Conservation (phyloP, 2,113 vertebrate genomes). For the Alces alces region DNA sequence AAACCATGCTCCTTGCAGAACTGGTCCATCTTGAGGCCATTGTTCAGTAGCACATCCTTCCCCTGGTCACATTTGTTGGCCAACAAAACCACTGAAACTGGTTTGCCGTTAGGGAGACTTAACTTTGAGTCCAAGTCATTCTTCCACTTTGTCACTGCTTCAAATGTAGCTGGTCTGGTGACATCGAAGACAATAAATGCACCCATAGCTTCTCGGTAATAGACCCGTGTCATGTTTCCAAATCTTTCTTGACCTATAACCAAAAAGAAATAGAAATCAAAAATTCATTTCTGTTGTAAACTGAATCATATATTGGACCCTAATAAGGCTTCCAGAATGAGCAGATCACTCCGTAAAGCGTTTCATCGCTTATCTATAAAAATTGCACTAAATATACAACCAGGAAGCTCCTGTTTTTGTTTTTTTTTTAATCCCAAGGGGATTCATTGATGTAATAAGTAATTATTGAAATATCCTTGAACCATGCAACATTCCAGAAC, state of each 20-base stretch:
- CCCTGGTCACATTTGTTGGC: conserved; percentile 88
- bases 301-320: background rate
- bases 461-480: background rate
- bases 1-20: conserved; percentile 89
- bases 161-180: conserved; percentile 86
- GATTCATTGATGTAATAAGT: background rate
- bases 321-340: background rate
- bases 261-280: conserved; percentile 50
- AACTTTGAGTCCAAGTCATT: conserved; percentile 88
- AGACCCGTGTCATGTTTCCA: conserved; percentile 89
- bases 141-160: conserved; percentile 89
- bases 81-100: conserved; percentile 83
- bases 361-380: background rate
- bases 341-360: background rate
- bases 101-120: conserved; percentile 85
- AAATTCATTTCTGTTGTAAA: background rate
- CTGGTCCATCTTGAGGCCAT: conserved; percentile 87
- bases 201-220: conserved; percentile 88
- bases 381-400: background rate
- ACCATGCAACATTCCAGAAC: background rate
- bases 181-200: conserved; percentile 89
- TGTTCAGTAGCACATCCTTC: conserved; percentile 83
- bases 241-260: conserved; percentile 86
- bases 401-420: background rate
- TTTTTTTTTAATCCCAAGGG: background rate